Evolutionary conservation across 2,888 invertebrate species (phyloP), one percentile per base, ranked within the genome.

Genomic region (Oasisia sp.): DNA sequence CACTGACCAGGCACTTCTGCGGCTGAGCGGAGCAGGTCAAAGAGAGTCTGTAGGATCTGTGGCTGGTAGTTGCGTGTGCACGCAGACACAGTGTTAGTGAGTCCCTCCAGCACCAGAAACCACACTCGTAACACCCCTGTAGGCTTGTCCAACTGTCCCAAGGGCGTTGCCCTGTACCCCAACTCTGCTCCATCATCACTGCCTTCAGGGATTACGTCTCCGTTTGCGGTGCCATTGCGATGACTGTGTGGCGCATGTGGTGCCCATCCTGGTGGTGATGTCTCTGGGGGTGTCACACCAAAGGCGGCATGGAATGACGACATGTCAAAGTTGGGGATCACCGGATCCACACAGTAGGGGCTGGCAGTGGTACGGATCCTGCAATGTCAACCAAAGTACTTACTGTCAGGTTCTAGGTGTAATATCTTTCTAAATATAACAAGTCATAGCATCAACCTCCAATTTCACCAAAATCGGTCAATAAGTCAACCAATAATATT

Each of bases 71-170:
- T 97, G 92, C 97, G 97, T 97, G 94, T 98, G 97, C 94, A 99
- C 95, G 98, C 97, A 91, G 98, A 94, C 92, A 97, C 96, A 92
- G 97, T 95, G 93, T 97, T 96, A 45, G 96, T 96, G 93, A 97
- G 95, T 0, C 98, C 99, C 96, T 99, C 99, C 93, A 99, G 97
- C 14, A 99, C 96, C 91, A 99, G 97, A 95, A 98, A 98, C 98
- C 98, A 96, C 0, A 99, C 98, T 95, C 98, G 98, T 0, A 99
- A 97, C 92, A 99, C 91, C 98, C 98, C 95, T 94, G 96, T 95
- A 38, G 94, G 94, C 92, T 95, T 96, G 93, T 96, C 96, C 92
- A 96, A 93, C 32, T 95, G 93, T 32, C 95, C 95, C 92, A 96
- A 93, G 32, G 89, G 38, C 27, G 74, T 74, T 89, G 91, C 92